Evolutionary conservation across 2,888 invertebrate species (phyloP).

Genomic region (Drosophila helvetica): DNA sequence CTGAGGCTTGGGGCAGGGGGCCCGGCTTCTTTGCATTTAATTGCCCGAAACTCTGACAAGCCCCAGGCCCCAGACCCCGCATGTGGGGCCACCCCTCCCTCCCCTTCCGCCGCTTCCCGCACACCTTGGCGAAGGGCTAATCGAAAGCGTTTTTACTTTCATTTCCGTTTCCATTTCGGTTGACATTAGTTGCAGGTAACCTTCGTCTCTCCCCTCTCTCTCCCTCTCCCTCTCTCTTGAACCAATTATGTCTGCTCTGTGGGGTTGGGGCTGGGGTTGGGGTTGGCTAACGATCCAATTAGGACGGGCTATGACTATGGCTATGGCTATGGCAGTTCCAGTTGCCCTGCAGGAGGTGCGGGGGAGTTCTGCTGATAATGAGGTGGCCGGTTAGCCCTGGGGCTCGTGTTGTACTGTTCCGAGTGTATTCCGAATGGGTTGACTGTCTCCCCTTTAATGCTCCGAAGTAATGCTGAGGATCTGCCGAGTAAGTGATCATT

Average conservation of each 20-base stretch:
- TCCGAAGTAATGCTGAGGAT: too few relatives aligned
- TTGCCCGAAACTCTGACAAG: constrained; percentile 46
- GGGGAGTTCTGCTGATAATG: constrained; percentile 17
- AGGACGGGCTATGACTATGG: too few relatives aligned
- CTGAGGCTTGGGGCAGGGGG: constrained; percentile 2
- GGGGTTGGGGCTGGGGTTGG: not conserved
- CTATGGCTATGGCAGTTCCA: not conserved
- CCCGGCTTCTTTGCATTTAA: constrained; percentile 65
- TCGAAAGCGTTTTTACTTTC: constrained; percentile 59
- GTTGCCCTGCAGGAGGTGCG: not conserved
- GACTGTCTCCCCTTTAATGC: too few relatives aligned
- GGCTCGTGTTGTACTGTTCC: too few relatives aligned
- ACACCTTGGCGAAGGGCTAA: constrained; percentile 42
- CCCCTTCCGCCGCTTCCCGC: not conserved
- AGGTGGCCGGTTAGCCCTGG: not conserved
- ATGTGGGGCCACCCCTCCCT: not conserved
- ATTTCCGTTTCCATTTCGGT: constrained; percentile 34
- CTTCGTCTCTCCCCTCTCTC: constrained; percentile 8
- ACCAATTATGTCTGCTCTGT: constrained; percentile 26
- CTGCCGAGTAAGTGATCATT: too few relatives aligned
- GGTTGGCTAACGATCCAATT: constrained; percentile 34
- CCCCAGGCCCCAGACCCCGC: constrained; percentile 15
- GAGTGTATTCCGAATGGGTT: too few relatives aligned
- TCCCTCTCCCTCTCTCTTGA: not conserved
- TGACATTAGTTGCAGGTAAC: constrained; percentile 57